These are phyloP conservation scores for Tauraco erythrolophus DNA, from an alignment of 2,113 vertebrate species.

Conservation along the genomic window DNA sequence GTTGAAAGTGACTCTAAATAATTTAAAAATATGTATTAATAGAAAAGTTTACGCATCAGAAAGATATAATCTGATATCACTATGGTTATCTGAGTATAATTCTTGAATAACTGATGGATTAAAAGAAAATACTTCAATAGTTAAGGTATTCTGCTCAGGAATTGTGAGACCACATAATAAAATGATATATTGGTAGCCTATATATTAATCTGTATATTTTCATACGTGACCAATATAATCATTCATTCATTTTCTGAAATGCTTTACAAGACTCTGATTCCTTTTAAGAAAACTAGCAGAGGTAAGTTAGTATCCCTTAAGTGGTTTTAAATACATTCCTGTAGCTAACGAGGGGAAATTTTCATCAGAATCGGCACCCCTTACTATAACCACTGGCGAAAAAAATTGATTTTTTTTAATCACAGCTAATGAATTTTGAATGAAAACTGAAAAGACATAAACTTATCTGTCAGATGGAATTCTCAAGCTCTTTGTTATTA, in stretches of 20 bases:
- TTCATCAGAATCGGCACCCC: not conserved
- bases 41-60: accelerated
- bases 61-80: not conserved
- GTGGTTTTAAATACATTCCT: not conserved
- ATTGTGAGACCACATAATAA: not conserved
- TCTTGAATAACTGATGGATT: not conserved
- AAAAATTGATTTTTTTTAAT: not conserved
- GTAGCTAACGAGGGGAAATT: not conserved
- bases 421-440: not conserved
- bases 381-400: not conserved
- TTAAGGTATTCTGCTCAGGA: not conserved
- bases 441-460: not conserved
- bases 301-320: not conserved
- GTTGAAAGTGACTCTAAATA: not conserved
- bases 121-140: not conserved
- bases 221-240: not conserved
- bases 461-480: not conserved
- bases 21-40: not conserved
- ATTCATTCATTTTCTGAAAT: not conserved
- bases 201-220: not conserved
- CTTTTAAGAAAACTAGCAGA: not conserved
- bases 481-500: not conserved
- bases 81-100: not conserved
- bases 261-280: not conserved
- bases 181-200: not conserved